These are phyloP conservation scores for Lasioglossum malachurum DNA, from an alignment of 2,888 invertebrate species.

Conservation along the genomic window DNA sequence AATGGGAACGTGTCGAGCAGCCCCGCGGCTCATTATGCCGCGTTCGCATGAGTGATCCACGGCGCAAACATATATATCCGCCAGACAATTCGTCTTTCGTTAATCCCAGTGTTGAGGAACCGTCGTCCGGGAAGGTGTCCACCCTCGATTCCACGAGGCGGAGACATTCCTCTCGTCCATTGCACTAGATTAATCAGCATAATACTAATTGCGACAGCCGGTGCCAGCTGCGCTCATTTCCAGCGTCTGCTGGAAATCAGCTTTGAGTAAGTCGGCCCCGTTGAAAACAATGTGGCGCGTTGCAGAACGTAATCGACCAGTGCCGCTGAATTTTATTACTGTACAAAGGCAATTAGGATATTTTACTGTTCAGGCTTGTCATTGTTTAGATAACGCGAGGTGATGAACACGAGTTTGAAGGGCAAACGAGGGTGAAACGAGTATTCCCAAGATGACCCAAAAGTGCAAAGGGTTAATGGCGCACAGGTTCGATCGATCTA, in stretches of 20 bases:
- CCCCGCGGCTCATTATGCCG: conserved; percentile 9
- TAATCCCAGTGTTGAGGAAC: conserved; percentile 33
- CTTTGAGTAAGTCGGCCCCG: conserved; percentile 44
- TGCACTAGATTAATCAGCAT: conserved; percentile 61
- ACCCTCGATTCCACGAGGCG: conserved; percentile 35
- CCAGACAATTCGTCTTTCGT: conserved; percentile 1
- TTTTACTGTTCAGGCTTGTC: not conserved
- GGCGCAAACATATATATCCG: not conserved
- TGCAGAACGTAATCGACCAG: not conserved
- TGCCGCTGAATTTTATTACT: no score
- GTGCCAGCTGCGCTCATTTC: conserved; percentile 51
- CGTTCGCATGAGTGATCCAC: not conserved
- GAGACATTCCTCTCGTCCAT: conserved; percentile 36
- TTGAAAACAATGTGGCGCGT: conserved; percentile 44
- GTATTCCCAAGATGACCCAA: not conserved
- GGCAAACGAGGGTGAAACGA: not conserved
- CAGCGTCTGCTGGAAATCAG: conserved; percentile 48
- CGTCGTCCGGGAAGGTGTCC: not conserved
- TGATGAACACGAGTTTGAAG: not conserved
- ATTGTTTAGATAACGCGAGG: not conserved
- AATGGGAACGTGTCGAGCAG: not conserved
- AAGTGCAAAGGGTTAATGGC: not conserved
- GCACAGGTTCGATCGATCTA: conserved; percentile 39
- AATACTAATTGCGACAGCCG: conserved; percentile 62
- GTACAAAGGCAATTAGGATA: no score